Percentiles rank a stretch among this genome's conserved stretches.
phyloP scores from a whole-genome alignment of 2,888 invertebrate genomes.

The Eudemis profundana region DNA sequence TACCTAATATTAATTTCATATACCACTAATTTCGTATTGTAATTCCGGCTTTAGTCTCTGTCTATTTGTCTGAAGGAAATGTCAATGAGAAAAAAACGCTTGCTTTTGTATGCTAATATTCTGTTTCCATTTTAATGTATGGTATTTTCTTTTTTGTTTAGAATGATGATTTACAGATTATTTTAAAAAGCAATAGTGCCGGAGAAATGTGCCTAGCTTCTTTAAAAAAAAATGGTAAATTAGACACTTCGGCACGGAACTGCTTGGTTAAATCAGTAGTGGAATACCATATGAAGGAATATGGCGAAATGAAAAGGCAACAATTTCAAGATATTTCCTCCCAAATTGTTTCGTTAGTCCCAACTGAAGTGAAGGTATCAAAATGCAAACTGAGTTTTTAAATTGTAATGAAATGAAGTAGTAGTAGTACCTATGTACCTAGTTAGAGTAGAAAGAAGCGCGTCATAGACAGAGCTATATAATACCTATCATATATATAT shows the following conservation, averaged over 20 bases:
- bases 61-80: too few species aligned
- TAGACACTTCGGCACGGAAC: conserved; percentile 8
- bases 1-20: too few species aligned
- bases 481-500: too few species aligned
- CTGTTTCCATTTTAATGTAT: conserved; percentile 5
- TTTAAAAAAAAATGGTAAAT: conserved; percentile 10
- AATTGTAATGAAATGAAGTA: conserved; percentile 5
- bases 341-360: conserved; percentile 3
- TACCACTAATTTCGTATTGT: too few species aligned
- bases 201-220: conserved; percentile 8
- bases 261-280: conserved; percentile 1
- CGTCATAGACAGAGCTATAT: too few species aligned
- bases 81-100: too few species aligned
- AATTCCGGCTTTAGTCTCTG: too few species aligned
- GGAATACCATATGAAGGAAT: neutral
- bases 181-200: conserved; percentile 3
- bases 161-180: conserved; percentile 3
- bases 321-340: conserved; percentile 6
- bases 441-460: too few species aligned
- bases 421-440: too few species aligned
- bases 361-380: conserved; percentile 6
- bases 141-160: conserved; percentile 2
- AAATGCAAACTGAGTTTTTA: too few species aligned
- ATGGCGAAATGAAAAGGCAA: conserved; percentile 8
- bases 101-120: neutral